Conservation (phyloP, 1,140 invertebrate genomes). For the Cotesia typhae region DNA sequence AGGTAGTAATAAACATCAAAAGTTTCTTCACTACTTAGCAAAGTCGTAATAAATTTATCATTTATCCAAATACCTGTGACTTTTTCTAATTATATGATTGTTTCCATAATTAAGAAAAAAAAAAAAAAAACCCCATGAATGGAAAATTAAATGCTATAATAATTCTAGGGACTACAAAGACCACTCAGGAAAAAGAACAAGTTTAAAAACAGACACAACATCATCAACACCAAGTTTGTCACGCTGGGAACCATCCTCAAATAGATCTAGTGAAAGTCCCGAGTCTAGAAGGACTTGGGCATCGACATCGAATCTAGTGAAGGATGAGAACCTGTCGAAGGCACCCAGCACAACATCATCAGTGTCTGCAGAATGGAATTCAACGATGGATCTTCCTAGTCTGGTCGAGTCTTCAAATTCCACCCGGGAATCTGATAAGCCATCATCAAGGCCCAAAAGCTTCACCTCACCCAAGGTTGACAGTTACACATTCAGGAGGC, state of each 20-base stretch:
- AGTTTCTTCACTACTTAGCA: too few species aligned
- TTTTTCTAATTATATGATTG: slow-evolving; percentile 12
- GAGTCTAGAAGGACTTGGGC: slow-evolving; percentile 64
- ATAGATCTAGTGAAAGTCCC: slow-evolving; percentile 45
- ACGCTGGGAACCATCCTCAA: slow-evolving; percentile 70
- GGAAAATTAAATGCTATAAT: neutral
- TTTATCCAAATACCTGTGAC: too few species aligned
- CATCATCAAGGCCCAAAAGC: slow-evolving; percentile 40
- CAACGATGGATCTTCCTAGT: slow-evolving; percentile 47
- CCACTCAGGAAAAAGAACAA: slow-evolving; percentile 77
- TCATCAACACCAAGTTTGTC: slow-evolving; percentile 79
- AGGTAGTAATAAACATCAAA: too few species aligned
- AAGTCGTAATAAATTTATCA: neutral
- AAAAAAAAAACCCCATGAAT: neutral
- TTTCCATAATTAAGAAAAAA: neutral
- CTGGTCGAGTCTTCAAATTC: slow-evolving; percentile 16
- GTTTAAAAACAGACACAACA: slow-evolving; percentile 72
- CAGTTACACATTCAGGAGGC: slow-evolving; percentile 47
- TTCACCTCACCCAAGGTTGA: slow-evolving; percentile 51
- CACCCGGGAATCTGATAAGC: slow-evolving; percentile 5
- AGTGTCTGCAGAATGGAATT: slow-evolving; percentile 44
- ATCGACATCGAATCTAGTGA: slow-evolving; percentile 67
- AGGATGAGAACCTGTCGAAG: slow-evolving; percentile 49
- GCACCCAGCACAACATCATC: slow-evolving; percentile 38
- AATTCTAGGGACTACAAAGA: slow-evolving; percentile 84